These are phyloP conservation scores for Bursaphelenchus okinawaensis DNA, from an alignment of 2,888 invertebrate species.

Conservation along the genomic window DNA sequence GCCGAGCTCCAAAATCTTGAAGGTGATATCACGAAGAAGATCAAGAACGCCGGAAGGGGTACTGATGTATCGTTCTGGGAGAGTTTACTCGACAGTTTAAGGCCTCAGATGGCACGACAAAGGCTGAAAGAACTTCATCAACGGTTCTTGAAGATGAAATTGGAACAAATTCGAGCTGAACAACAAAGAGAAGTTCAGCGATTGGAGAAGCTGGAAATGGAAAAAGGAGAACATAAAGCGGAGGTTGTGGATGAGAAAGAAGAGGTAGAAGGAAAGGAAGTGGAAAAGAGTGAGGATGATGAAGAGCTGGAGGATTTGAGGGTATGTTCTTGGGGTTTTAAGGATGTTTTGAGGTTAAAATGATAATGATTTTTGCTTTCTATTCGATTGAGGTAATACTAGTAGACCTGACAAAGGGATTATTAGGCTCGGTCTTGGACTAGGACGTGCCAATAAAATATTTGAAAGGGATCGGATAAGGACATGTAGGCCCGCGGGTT, in stretches of 20 bases:
- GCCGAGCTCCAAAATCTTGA: slow-evolving; percentile 75
- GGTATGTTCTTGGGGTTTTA: slow-evolving; percentile 8
- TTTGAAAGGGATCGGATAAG: too few relatives aligned
- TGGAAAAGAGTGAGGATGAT: slow-evolving; percentile 14
- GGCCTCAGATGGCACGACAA: slow-evolving; percentile 66
- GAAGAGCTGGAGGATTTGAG: not conserved
- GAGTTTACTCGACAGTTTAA: slow-evolving; percentile 84
- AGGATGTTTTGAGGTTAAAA: too few relatives aligned
- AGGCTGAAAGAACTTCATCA: slow-evolving; percentile 86
- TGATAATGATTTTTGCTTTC: too few relatives aligned
- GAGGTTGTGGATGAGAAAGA: not conserved
- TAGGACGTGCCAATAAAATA: too few relatives aligned
- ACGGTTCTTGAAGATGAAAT: slow-evolving; percentile 77
- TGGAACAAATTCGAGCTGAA: slow-evolving; percentile 81
- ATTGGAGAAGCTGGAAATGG: slow-evolving; percentile 18
- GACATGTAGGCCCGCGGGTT: too few relatives aligned
- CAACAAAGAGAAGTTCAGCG: slow-evolving; percentile 39
- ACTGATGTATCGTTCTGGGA: slow-evolving; percentile 98
- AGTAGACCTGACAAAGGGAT: too few relatives aligned
- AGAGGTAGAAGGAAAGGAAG: not conserved
- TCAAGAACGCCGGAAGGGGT: slow-evolving; percentile 81
- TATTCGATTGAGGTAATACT: too few relatives aligned
- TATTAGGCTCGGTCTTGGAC: too few relatives aligned
- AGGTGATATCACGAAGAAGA: slow-evolving; percentile 74
- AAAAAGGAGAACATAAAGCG: slow-evolving; percentile 5